A percentile compares a stretch with the other conserved stretches of the same genome.
These are phyloP conservation scores for Rallus crepitans DNA, from an alignment of 2,797 vertebrate species.

Conservation along the genomic window DNA sequence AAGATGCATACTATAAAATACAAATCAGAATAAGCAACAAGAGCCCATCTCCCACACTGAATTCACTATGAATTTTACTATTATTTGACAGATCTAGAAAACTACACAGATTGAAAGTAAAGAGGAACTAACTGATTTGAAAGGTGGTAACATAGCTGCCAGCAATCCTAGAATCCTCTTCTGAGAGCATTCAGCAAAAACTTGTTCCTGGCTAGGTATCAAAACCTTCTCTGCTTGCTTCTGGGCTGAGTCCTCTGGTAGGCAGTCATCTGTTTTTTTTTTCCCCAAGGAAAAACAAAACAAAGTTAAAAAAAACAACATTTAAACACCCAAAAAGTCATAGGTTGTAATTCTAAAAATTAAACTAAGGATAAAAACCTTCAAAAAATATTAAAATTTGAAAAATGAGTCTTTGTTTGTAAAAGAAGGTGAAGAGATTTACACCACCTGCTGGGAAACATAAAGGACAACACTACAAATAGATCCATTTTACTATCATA, in stretches of 20 bases:
- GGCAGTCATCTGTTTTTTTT: constrained; percentile 54
- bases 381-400: background rate
- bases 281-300: constrained; percentile 35
- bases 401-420: background rate
- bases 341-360: too few relatives aligned
- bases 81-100: background rate
- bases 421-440: background rate
- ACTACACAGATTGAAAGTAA: background rate
- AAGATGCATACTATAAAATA: background rate
- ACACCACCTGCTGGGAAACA: background rate
- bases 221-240: constrained; percentile 80
- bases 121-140: constrained; percentile 85
- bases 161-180: constrained; percentile 96
- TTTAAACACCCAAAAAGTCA: background rate
- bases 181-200: constrained; percentile 96
- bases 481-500: background rate
- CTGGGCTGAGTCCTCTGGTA: constrained; percentile 59
- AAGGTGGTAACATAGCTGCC: constrained; percentile 94
- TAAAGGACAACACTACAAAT: background rate
- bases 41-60: background rate
- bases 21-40: background rate
- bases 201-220: constrained; percentile 88
- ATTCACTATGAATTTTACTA: background rate
- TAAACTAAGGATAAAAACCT: background rate
- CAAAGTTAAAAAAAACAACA: constrained; percentile 30